Evolutionary conservation across 2,113 vertebrate species (phyloP).

Genomic region (Ophthalmotilapia sp.): DNA sequence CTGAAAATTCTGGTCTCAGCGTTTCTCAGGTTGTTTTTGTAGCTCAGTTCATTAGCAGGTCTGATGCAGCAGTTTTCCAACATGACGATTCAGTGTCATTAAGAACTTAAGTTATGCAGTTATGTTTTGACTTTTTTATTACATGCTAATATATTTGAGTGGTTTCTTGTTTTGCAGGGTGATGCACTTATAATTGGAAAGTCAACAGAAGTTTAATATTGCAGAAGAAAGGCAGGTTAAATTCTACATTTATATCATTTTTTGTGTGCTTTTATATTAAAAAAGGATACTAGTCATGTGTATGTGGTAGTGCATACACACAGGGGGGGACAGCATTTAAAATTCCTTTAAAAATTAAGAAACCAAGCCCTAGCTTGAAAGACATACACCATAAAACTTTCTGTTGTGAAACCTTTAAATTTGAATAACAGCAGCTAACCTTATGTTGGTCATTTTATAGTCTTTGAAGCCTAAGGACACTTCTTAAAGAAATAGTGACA

Average conservation of each 20-base stretch:
- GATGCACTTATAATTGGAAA: conserved; percentile 44
- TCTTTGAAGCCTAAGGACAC: not conserved
- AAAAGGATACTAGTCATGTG: not conserved
- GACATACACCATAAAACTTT: not conserved
- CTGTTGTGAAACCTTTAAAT: not conserved
- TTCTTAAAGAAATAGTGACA: not conserved
- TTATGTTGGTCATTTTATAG: not conserved
- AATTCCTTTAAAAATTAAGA: not conserved
- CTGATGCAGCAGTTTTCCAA: not conserved
- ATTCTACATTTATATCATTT: not conserved
- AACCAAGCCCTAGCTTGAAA: not conserved
- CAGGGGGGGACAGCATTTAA: not conserved
- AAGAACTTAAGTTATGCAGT: not conserved
- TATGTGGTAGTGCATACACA: not conserved
- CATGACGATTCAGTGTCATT: not conserved
- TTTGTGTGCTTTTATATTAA: not conserved
- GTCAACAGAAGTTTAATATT: conserved; percentile 63
- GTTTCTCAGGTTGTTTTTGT: not conserved
- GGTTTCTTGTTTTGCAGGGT: conserved; percentile 18
- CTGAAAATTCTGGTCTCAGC: not conserved
- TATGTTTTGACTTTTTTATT: not conserved
- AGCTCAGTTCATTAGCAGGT: not conserved
- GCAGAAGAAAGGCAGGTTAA: not conserved
- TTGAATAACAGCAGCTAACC: not conserved
- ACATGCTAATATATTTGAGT: not conserved